These are phyloP conservation scores for Colius striatus DNA, from an alignment of 2,113 vertebrate genomes.

Conservation along the genomic window DNA sequence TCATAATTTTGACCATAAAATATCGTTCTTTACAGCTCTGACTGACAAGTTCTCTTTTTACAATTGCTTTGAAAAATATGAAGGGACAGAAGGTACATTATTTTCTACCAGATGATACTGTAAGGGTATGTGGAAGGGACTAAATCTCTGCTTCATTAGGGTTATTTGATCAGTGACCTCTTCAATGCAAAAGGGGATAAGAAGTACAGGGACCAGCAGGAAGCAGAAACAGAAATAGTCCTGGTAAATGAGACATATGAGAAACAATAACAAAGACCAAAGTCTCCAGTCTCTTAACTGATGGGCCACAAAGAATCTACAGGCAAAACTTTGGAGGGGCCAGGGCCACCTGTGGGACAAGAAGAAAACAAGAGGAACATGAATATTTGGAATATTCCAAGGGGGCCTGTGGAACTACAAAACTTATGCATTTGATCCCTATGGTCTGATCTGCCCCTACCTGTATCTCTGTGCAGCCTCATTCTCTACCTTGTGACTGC, in stretches of 20 bases:
- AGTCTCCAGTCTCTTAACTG: neutral
- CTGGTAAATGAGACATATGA: fast-evolving
- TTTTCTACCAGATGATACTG: neutral
- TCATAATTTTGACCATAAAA: neutral
- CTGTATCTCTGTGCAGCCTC: neutral
- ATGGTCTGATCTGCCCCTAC: too few relatives aligned
- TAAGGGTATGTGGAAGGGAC: neutral
- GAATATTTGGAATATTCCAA: neutral
- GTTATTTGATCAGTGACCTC: neutral
- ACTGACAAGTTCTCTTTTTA: neutral
- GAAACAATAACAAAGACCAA: neutral
- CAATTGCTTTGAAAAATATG: neutral
- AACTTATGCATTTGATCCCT: neutral
- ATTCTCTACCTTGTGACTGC: too few relatives aligned
- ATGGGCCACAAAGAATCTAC: neutral
- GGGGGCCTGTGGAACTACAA: fast-evolving
- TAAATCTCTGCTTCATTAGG: neutral
- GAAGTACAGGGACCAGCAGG: neutral
- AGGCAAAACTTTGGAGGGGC: neutral
- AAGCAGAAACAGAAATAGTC: neutral
- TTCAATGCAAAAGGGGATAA: neutral
- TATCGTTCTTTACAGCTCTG: neutral
- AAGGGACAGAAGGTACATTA: neutral
- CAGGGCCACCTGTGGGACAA: neutral
- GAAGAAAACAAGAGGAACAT: neutral